Percentiles rank a stretch among this genome's conserved stretches.
These are phyloP conservation scores for Taenioides sp. DNA, from an alignment of 2,797 vertebrate genomes.

Conservation along the genomic window DNA sequence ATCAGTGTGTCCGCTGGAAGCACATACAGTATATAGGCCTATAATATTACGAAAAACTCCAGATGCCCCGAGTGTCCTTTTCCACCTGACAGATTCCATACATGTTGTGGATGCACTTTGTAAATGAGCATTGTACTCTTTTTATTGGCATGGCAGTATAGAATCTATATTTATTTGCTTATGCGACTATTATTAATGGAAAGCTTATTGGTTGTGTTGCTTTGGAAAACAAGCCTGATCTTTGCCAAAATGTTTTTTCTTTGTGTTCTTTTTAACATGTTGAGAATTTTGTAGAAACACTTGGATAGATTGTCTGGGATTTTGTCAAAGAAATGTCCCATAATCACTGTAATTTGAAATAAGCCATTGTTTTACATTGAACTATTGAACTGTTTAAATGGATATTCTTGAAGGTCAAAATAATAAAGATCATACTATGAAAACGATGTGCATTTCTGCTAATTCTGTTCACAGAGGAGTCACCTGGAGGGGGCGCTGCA, in stretches of 20 bases:
- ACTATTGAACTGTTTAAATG: constrained; percentile 7
- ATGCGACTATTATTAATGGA: background rate
- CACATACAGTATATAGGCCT: background rate
- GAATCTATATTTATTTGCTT: constrained; percentile 15
- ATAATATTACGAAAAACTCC: background rate
- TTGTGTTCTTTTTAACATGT: constrained; percentile 6
- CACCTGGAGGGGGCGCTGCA: background rate
- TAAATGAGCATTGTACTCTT: constrained; percentile 15
- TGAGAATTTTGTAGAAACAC: background rate
- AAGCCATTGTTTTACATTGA: constrained; percentile 9
- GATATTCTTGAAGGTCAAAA: constrained; percentile 9
- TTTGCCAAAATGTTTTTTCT: background rate
- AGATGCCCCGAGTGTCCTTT: background rate
- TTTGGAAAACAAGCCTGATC: background rate
- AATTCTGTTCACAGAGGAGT: background rate
- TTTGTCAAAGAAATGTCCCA: constrained; percentile 6
- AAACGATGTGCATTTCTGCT: background rate
- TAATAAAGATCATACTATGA: constrained; percentile 3
- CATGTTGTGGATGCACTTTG: constrained; percentile 31
- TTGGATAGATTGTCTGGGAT: background rate
- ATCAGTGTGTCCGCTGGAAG: background rate
- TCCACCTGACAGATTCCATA: constrained; percentile 21
- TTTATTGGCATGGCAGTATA: constrained; percentile 25
- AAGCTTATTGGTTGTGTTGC: constrained; percentile 16
- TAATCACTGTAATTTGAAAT: constrained; percentile 13